phyloP scores from a whole-genome alignment of 2,113 vertebrate genomes.

The Cyprinus carpio region DNA sequence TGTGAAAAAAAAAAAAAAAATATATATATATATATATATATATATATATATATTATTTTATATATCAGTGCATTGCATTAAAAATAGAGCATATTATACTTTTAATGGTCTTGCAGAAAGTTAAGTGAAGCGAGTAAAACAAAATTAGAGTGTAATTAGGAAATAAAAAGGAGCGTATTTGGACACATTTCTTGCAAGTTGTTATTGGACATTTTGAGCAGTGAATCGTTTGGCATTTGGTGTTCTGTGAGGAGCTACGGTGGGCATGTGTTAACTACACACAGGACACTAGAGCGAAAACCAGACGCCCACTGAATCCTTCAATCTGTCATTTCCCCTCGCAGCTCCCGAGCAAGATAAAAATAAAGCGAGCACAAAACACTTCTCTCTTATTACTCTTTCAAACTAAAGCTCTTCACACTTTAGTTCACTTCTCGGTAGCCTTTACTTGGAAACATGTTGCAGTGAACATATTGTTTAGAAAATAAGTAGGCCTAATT shows the following conservation, averaged over 20 bases:
- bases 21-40: neutral
- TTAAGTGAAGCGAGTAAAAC: neutral
- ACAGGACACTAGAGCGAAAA: constrained; percentile 66
- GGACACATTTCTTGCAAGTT: constrained; percentile 37
- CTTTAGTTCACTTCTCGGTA: constrained; percentile 10
- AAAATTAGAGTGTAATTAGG: constrained; percentile 2
- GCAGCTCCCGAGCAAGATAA: constrained; percentile 66
- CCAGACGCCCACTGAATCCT: constrained; percentile 68
- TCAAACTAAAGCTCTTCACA: constrained; percentile 55
- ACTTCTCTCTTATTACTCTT: constrained; percentile 52
- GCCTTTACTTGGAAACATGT: constrained; percentile 26
- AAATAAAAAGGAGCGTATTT: constrained; percentile 27
- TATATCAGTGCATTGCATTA: neutral
- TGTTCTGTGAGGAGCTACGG: constrained; percentile 54
- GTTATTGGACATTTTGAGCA: constrained; percentile 35
- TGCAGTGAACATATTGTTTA: constrained; percentile 27
- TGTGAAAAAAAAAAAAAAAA: neutral
- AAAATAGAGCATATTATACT: neutral
- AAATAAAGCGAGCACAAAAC: constrained; percentile 67
- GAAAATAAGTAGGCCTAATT: constrained; percentile 45
- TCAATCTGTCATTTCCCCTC: constrained; percentile 72
- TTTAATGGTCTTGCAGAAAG: neutral
- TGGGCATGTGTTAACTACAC: constrained; percentile 65
- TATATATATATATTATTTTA: neutral
- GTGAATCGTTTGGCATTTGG: constrained; percentile 46